Base-by-base conservation (phyloP, 2,888 invertebrate genomes). In the Onchidella celtica region DNA sequence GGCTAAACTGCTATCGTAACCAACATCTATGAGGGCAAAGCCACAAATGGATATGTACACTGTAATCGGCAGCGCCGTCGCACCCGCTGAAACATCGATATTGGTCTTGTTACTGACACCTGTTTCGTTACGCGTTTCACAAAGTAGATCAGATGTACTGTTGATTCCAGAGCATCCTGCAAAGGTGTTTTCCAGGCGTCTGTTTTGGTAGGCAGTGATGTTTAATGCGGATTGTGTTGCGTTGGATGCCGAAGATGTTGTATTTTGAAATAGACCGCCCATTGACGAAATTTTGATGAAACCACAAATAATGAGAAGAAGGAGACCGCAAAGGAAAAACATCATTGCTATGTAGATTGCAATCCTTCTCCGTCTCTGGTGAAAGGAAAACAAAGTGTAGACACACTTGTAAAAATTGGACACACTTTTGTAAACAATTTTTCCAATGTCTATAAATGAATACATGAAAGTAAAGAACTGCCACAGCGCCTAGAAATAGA, bases 11-110 rank as follows among this genome's bases (percentile, higher is more conserved):
- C 24, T n/a, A 21, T 76, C 76, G 17, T 34, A 76, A n/a, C 65
- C 76, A 21, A 76, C 36, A 29, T 76, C 76, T n/a, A 76, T n/a
- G 27, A 65, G 38, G 0, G 66, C 66, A n/a, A 65, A 76, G 38
- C 76, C 76, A n/a, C 40, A 47, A 14, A 76, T 66, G 1, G 32
- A 32, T 32, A 76, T n/a, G 17, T 47, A 65, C n/a, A n/a, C 76
- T 0, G 66, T 65, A 3, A 66, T 3, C 0, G 76, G 76, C 0
- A 66, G 32, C n/a, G 32, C 76, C 11, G 47, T 14, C 14, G 65
- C 76, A n/a, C 6, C 1, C n/a, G 47, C 17, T 47, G 47, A 47
- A n/a, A n/a, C n/a, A n/a, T n/a, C n/a, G n/a, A n/a, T n/a, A n/a
- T n/a, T n/a, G n/a, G n/a, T n/a, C n/a, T n/a, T n/a, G n/a, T n/a